phyloP scores from a whole-genome alignment of 2,888 invertebrate species.

The Lysandra coridon region DNA sequence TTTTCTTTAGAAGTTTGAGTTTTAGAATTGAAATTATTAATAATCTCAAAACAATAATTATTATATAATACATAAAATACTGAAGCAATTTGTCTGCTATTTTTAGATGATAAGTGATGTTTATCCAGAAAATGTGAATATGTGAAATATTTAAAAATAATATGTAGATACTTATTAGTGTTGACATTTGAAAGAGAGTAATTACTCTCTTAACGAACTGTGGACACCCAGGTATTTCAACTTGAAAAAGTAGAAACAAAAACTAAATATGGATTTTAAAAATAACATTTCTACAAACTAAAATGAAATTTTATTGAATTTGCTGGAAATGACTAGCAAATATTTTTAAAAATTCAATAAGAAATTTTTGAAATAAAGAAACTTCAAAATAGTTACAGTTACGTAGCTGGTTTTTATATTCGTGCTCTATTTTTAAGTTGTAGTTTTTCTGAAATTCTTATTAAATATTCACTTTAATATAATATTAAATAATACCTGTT shows the following conservation, averaged over 20 bases:
- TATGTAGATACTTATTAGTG: too few species aligned
- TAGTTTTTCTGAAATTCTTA: slow-evolving; percentile 4
- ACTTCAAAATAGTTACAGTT: background rate
- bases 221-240: background rate
- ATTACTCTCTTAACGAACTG: background rate
- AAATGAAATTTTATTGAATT: background rate
- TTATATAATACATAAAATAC: too few species aligned
- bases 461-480: background rate
- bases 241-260: background rate
- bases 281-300: background rate
- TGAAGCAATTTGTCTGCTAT: too few species aligned
- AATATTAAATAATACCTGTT: slow-evolving; percentile 5
- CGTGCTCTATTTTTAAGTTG: background rate
- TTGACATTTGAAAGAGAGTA: background rate
- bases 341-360: background rate
- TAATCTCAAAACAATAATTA: too few species aligned
- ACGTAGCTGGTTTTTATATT: background rate
- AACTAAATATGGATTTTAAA: background rate
- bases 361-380: background rate
- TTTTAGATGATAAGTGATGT: too few species aligned
- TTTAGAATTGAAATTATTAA: too few species aligned
- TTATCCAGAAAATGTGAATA: too few species aligned
- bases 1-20: too few species aligned
- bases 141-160: too few species aligned
- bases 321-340: background rate